Percentiles rank a stretch among this genome's conserved stretches.
Evolutionary conservation across 2,113 vertebrate genomes (phyloP).

Genomic region (Lagopus muta): DNA sequence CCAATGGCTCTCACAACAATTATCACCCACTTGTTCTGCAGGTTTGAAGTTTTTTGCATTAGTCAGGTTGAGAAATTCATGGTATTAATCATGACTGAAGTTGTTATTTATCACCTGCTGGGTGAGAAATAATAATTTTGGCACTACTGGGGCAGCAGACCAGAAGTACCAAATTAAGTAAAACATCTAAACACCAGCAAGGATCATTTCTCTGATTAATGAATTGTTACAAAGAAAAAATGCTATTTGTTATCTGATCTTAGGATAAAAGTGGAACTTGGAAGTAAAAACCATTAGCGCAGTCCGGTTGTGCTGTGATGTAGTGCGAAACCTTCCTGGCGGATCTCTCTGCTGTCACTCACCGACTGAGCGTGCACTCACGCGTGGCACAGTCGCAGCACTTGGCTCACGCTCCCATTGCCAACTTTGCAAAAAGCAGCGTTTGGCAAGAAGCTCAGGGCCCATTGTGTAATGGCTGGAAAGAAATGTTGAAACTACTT

Average conservation of each 20-base stretch:
- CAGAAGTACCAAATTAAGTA: conserved; percentile 93
- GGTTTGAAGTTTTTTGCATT: conserved; percentile 79
- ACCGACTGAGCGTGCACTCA: not conserved
- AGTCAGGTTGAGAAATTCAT: conserved; percentile 81
- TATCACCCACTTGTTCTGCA: conserved; percentile 86
- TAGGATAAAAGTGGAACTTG: conserved; percentile 76
- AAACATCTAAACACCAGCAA: conserved; percentile 89
- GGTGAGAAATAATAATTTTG: conserved; percentile 93
- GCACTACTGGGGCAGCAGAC: conserved; percentile 87
- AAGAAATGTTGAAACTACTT: not conserved
- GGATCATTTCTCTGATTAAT: conserved; percentile 93
- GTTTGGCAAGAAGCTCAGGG: not conserved
- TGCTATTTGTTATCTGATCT: conserved; percentile 81
- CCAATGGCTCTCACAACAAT: conserved; percentile 85
- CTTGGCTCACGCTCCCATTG: not conserved
- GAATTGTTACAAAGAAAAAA: conserved; percentile 83
- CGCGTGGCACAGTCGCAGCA: not conserved
- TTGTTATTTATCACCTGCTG: conserved; percentile 90
- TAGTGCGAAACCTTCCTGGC: conserved; percentile 40
- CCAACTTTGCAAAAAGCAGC: not conserved
- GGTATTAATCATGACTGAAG: conserved; percentile 87
- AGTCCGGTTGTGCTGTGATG: conserved; percentile 32
- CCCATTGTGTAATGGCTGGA: not conserved
- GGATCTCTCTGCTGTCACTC: not conserved
- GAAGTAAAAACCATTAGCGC: conserved; percentile 52